Base-by-base conservation (phyloP, 2,113 vertebrate genomes). In the Propithecus coquereli region DNA sequence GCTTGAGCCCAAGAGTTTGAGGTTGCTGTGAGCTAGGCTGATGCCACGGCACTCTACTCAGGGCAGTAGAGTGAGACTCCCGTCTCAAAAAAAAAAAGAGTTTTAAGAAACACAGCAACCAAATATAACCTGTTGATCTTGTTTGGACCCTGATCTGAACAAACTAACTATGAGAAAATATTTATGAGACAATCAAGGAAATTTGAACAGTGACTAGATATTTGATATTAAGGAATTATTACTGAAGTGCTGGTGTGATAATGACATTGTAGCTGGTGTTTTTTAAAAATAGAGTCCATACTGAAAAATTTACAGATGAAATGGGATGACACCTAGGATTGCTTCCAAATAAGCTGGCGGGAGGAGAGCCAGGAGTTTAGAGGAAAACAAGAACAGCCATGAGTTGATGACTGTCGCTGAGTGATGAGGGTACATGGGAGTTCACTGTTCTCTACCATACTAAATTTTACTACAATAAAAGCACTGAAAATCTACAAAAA, bases 31-130 rank as follows among this genome's bases (percentile, higher is more conserved):
- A n/a, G n/a, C n/a, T n/a, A n/a, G n/a, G n/a, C n/a, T n/a, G n/a
- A n/a, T n/a, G n/a, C n/a, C n/a, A n/a, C n/a, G n/a, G n/a, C n/a
- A n/a, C n/a, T n/a, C n/a, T n/a, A n/a, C n/a, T n/a, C n/a, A n/a
- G n/a, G n/a, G n/a, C n/a, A n/a, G n/a, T n/a, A n/a, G n/a, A n/a
- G n/a, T n/a, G n/a, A n/a, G n/a, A n/a, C n/a, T n/a, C n/a, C n/a
- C n/a, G n/a, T n/a, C n/a, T n/a, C n/a, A n/a, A n/a, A n/a, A n/a
- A n/a, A n/a, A n/a, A n/a, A 59, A 45, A 77, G 54, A 81, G 71
- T 73, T 97, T 90, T 82, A 88, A 96, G 90, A 96, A 95, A 66
- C 22, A 71, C 3, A 88, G 59, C 47, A 52, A 91, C 52, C 73
- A 96, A 76, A 59, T 23, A 90, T 40, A 90, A 90, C 90, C 87